Evolutionary conservation across 2,888 invertebrate genomes (phyloP).

Genomic region (Mermis nigrescens): DNA sequence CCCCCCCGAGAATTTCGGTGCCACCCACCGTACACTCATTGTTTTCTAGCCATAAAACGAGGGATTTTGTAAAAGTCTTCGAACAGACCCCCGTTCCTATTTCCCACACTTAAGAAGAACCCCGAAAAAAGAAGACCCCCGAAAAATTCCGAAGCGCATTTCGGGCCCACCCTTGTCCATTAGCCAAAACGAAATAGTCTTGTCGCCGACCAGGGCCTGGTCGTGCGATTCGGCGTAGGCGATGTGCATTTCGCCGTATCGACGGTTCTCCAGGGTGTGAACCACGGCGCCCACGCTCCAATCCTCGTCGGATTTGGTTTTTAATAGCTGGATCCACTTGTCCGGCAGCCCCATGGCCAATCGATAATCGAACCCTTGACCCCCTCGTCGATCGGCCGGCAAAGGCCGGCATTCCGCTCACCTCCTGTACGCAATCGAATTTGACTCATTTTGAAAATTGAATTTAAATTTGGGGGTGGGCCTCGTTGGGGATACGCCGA

Average conservation of each 20-base stretch:
- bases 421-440: no score
- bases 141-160: no score
- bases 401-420: conserved; percentile 96
- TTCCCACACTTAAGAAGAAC: no score
- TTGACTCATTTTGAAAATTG: no score
- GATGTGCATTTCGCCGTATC: conserved; percentile 88
- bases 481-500: no score
- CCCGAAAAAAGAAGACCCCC: no score
- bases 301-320: conserved; percentile 55
- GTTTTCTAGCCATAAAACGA: no score
- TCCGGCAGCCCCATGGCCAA: conserved; percentile 97
- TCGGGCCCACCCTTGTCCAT: conserved; percentile 29
- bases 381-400: conserved; percentile 76
- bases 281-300: conserved; percentile 80
- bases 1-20: no score
- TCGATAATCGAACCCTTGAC: conserved; percentile 79
- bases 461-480: no score
- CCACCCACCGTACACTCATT: no score
- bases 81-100: no score
- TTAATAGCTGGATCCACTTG: conserved; percentile 63
- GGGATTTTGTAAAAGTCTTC: no score
- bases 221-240: conserved; percentile 96
- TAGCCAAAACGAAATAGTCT: conserved; percentile 90
- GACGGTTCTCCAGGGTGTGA: conserved; percentile 73
- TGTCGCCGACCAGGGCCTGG: conserved; percentile 92